Conservation (phyloP, 2,797 vertebrate genomes). For the Enteromius viviparus region DNA sequence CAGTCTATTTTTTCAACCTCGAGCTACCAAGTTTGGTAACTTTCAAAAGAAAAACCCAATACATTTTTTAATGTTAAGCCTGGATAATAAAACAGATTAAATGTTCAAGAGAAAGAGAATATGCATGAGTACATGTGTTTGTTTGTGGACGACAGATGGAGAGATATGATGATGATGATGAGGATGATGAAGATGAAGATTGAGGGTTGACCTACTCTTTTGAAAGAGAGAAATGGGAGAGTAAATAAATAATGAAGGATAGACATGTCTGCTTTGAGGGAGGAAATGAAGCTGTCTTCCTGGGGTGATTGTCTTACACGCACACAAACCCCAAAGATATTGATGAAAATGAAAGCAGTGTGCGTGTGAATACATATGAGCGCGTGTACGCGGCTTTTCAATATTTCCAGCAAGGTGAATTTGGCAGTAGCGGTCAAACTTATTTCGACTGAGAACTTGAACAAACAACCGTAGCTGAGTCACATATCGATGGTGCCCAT, state of each 20-base stretch:
- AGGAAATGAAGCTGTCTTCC: slow-evolving; percentile 56
- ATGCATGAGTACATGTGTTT: slow-evolving; percentile 26
- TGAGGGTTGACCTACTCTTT: slow-evolving; percentile 44
- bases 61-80: background rate
- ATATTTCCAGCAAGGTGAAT: slow-evolving; percentile 19
- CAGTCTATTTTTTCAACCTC: background rate
- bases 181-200: slow-evolving; percentile 36
- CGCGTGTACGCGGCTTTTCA: background rate
- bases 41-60: background rate
- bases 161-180: slow-evolving; percentile 14
- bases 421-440: slow-evolving; percentile 19
- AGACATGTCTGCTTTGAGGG: slow-evolving; percentile 53
- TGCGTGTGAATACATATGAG: slow-evolving; percentile 34
- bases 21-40: background rate
- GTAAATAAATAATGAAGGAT: slow-evolving; percentile 62
- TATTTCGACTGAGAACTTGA: slow-evolving; percentile 11
- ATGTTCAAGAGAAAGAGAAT: slow-evolving; percentile 19
- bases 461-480: slow-evolving; percentile 14
- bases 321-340: slow-evolving; percentile 47
- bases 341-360: slow-evolving; percentile 39
- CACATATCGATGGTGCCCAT: background rate
- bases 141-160: slow-evolving; percentile 29
- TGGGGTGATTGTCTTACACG: slow-evolving; percentile 44
- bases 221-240: slow-evolving; percentile 50
- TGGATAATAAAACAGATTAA: background rate